These are phyloP conservation scores for Hanleya hanleyi DNA, from an alignment of 2,888 invertebrate species.

Conservation along the genomic window DNA sequence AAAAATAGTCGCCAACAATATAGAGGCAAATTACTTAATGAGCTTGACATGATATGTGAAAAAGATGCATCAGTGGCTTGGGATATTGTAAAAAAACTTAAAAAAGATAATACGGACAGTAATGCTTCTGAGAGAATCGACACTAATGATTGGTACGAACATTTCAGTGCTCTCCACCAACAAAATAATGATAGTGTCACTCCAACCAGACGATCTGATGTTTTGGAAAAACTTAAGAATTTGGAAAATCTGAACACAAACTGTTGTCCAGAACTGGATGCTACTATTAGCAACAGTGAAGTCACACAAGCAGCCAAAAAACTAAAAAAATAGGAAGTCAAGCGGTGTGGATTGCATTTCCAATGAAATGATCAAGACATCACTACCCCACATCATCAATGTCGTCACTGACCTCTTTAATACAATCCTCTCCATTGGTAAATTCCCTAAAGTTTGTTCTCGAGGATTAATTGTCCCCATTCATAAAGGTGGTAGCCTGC, in stretches of 20 bases:
- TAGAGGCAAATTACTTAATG: background rate
- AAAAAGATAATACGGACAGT: background rate
- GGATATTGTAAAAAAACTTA: background rate
- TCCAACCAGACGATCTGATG: background rate
- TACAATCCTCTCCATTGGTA: background rate
- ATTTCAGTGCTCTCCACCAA: background rate
- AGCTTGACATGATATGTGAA: background rate
- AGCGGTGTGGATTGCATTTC: background rate
- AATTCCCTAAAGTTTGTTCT: background rate
- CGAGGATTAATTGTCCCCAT: background rate
- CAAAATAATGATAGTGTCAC: background rate
- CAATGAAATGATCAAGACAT: background rate
- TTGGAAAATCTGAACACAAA: background rate
- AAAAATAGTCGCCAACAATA: background rate
- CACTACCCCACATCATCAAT: background rate
- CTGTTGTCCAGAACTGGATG: background rate
- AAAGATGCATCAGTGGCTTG: background rate
- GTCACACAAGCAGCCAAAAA: background rate
- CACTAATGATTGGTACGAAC: background rate
- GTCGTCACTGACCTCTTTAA: background rate
- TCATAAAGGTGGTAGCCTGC: background rate
- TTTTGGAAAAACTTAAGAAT: background rate
- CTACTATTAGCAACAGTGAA: background rate
- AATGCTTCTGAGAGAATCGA: background rate
- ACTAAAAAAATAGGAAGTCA: background rate